These are phyloP conservation scores for Chloroclysta siterata DNA, from an alignment of 2,888 invertebrate genomes.

Conservation along the genomic window DNA sequence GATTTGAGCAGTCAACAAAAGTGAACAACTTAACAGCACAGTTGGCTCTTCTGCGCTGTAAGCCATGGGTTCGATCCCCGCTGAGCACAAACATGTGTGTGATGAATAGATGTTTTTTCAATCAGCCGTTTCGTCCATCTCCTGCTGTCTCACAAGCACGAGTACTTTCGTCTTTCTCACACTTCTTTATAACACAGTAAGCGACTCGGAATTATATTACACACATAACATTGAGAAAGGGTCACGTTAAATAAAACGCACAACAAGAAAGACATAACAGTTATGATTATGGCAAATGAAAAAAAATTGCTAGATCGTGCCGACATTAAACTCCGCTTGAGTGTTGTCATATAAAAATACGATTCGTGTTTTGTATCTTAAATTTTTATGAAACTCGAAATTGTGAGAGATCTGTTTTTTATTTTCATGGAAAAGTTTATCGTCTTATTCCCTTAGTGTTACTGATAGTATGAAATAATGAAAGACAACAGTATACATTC, in stretches of 20 bases:
- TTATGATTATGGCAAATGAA: slow-evolving; percentile 45
- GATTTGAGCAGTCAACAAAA: too few species aligned
- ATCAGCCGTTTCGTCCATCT: too few species aligned
- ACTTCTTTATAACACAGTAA: slow-evolving; percentile 7
- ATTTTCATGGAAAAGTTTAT: slow-evolving; percentile 7
- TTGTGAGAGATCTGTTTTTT: slow-evolving; percentile 20
- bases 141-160: too few species aligned
- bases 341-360: slow-evolving; percentile 42
- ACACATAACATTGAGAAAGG: slow-evolving; percentile 28
- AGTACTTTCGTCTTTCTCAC: background rate
- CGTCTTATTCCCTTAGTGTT: background rate
- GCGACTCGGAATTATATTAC: slow-evolving; percentile 16
- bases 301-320: slow-evolving; percentile 46
- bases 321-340: slow-evolving; percentile 39
- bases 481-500: too few species aligned
- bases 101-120: too few species aligned
- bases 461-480: too few species aligned
- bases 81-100: too few species aligned
- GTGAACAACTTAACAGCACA: too few species aligned
- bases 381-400: slow-evolving; percentile 31
- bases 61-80: too few species aligned
- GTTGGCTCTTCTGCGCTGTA: too few species aligned
- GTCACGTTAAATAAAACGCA: slow-evolving; percentile 39
- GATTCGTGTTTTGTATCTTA: slow-evolving; percentile 36
- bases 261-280: slow-evolving; percentile 40